Evolutionary conservation across 2,113 vertebrate genomes (phyloP).

Genomic region (Ceyx margarethae): DNA sequence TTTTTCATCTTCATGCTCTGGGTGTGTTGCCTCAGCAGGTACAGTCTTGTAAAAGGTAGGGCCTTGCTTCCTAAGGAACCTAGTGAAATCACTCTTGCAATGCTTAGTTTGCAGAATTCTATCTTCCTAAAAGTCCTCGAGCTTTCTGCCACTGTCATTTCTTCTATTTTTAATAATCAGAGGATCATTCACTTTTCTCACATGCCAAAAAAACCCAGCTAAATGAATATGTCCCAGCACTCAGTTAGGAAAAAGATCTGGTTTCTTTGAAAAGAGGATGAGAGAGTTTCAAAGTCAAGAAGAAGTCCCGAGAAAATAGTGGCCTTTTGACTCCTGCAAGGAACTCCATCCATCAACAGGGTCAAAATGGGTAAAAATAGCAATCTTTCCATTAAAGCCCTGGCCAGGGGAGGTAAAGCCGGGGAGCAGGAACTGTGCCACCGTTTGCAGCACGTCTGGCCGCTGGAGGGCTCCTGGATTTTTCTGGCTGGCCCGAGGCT

Average conservation of each 20-base stretch:
- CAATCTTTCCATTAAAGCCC: background rate
- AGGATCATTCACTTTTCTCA: background rate
- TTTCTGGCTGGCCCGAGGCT: background rate
- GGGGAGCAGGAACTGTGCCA: background rate
- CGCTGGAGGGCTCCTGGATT: slow-evolving; percentile 25
- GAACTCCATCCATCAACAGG: background rate
- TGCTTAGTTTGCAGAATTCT: background rate
- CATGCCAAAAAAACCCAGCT: background rate
- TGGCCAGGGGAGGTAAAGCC: background rate
- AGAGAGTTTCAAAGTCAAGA: background rate
- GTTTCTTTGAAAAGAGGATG: background rate
- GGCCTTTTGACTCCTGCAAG: slow-evolving; percentile 4
- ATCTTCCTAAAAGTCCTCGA: background rate
- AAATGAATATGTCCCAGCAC: background rate
- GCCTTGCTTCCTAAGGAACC: background rate
- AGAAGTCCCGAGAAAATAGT: background rate
- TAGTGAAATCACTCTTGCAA: background rate
- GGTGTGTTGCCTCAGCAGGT: background rate
- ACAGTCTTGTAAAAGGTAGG: background rate
- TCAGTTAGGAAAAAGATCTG: background rate
- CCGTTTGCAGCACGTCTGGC: background rate
- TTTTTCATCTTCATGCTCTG: background rate
- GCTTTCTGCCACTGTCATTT: background rate
- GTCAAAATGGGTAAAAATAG: slow-evolving; percentile 3
- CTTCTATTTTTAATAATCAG: background rate